These are phyloP conservation scores for Hydropsyche tenuis DNA, from an alignment of 1,140 invertebrate species.

Conservation along the genomic window DNA sequence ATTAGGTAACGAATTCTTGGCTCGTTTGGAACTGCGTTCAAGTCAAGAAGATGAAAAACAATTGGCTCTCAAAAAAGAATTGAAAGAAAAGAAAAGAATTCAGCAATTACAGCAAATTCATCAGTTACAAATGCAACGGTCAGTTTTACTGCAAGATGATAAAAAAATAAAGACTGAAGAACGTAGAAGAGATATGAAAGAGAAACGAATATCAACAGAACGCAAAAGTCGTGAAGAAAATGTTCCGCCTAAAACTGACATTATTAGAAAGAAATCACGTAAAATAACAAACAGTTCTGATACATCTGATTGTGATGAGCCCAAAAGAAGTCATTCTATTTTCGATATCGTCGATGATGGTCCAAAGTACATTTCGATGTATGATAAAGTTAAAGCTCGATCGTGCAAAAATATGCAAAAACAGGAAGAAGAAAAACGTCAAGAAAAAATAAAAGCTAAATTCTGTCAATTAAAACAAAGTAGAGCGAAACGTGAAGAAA, in stretches of 20 bases:
- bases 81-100: constrained; percentile 64
- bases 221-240: constrained; percentile 61
- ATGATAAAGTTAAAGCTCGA: constrained; percentile 96
- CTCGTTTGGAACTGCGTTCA: constrained; percentile 66
- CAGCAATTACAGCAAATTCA: constrained; percentile 63
- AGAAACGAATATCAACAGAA: constrained; percentile 62
- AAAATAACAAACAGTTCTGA: constrained; percentile 65
- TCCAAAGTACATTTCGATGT: constrained; percentile 95
- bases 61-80: constrained; percentile 63
- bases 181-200: constrained; percentile 61
- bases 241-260: constrained; percentile 53
- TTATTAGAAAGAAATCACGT: constrained; percentile 59
- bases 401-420: constrained; percentile 93
- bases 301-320: constrained; percentile 74
- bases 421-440: constrained; percentile 85
- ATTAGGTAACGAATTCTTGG: constrained; percentile 70
- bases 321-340: constrained; percentile 89
- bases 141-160: constrained; percentile 58
- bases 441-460: constrained; percentile 87
- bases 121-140: constrained; percentile 61
- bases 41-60: constrained; percentile 66
- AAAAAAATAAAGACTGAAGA: constrained; percentile 60
- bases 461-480: constrained; percentile 88
- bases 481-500: constrained; percentile 82
- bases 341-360: constrained; percentile 91